Conservation (phyloP, 2,113 vertebrate genomes). For the Ciconia stormi region DNA sequence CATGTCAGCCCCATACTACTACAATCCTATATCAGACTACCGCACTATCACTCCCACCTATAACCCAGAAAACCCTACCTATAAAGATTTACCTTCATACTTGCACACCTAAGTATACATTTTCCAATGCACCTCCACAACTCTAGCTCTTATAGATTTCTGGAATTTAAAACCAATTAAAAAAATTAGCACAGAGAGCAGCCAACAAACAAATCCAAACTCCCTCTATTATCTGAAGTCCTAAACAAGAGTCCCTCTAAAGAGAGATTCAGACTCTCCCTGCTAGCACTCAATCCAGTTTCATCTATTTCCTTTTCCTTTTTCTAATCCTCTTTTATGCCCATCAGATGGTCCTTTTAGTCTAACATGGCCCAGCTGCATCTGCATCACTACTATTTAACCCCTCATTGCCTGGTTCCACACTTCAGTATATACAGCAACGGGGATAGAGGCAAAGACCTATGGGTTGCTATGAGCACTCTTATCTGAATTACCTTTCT, state of each 20-base stretch:
- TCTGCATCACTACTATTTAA: not conserved
- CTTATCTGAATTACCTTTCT: not conserved
- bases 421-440: not conserved
- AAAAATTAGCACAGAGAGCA: not conserved
- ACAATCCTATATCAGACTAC: not conserved
- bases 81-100: not conserved
- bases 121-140: not conserved
- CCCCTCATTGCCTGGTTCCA: not conserved
- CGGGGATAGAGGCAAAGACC: not conserved
- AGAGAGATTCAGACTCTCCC: not conserved
- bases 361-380: slow-evolving; percentile 50
- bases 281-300: not conserved
- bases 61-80: not conserved
- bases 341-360: slow-evolving; percentile 43
- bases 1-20: not conserved
- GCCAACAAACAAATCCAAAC: not conserved
- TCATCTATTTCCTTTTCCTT: slow-evolving; percentile 35
- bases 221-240: not conserved
- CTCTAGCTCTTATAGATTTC: not conserved
- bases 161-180: not conserved
- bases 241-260: not conserved
- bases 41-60: not conserved
- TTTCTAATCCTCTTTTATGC: slow-evolving; percentile 55
- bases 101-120: not conserved
- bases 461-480: not conserved